Percentiles rank a stretch among this genome's conserved stretches.
Evolutionary conservation across 2,888 invertebrate species (phyloP).

Genomic region (Malthinus seriepunctatus): DNA sequence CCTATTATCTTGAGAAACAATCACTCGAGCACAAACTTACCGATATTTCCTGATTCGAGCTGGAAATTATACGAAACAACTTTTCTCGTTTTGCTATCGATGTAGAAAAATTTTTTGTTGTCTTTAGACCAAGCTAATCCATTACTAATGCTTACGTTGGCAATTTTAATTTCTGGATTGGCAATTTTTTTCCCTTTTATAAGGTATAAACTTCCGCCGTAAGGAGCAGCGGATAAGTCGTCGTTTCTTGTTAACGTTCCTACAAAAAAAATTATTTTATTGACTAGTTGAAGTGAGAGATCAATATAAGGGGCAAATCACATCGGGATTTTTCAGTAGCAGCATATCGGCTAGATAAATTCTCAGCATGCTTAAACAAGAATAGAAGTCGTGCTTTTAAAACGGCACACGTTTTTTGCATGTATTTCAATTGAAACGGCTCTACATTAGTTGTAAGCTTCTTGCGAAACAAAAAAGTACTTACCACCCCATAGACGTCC

Average conservation of each 20-base stretch:
- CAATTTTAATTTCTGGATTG: constrained; percentile 27
- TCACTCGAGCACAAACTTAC: constrained; percentile 18
- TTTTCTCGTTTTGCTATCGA: constrained; percentile 67
- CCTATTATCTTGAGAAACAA: too few relatives aligned
- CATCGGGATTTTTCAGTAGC: too few relatives aligned
- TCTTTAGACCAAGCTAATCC: constrained; percentile 74
- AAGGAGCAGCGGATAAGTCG: constrained; percentile 30
- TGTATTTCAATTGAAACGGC: not conserved
- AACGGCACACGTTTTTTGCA: too few relatives aligned
- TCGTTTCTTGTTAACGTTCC: constrained; percentile 36
- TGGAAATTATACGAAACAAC: constrained; percentile 71
- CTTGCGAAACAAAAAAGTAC: constrained; percentile 14
- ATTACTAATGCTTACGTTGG: constrained; percentile 67
- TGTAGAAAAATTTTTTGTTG: constrained; percentile 71
- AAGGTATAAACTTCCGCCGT: constrained; percentile 35
- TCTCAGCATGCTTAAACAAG: too few relatives aligned
- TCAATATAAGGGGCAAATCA: too few relatives aligned
- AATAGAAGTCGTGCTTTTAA: too few relatives aligned
- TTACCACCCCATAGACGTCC: constrained; percentile 60
- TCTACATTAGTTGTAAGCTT: too few relatives aligned
- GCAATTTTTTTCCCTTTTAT: constrained; percentile 29
- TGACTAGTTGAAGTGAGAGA: too few relatives aligned
- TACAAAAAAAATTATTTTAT: constrained; percentile 10
- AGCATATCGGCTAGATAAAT: too few relatives aligned
- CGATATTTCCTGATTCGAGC: constrained; percentile 55